A percentile compares a stretch with the other conserved stretches of the same genome.
Evolutionary conservation across 2,888 invertebrate species (phyloP).

Genomic region (Dicycla oo): DNA sequence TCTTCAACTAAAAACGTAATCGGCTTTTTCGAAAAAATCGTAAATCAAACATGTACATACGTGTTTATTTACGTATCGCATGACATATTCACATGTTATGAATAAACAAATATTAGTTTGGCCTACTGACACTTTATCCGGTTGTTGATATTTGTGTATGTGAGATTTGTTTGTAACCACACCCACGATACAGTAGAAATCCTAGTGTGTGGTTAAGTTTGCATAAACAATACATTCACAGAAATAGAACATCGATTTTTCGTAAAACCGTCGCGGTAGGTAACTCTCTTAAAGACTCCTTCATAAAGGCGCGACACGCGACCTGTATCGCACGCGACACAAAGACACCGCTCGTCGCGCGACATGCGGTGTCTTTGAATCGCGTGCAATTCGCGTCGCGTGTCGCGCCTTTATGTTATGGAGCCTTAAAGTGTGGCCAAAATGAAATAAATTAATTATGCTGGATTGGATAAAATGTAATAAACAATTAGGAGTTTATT

Average conservation of each 20-base stretch:
- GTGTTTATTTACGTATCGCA: slow-evolving; percentile 31
- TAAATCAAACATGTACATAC: slow-evolving; percentile 13
- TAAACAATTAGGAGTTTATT: too few species aligned
- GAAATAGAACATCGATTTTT: slow-evolving; percentile 10
- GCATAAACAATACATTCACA: neutral
- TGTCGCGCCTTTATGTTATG: too few species aligned
- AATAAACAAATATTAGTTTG: slow-evolving; percentile 44
- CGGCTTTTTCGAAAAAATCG: slow-evolving; percentile 1
- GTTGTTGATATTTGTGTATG: neutral
- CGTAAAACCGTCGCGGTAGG: neutral
- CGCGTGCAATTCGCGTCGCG: too few species aligned
- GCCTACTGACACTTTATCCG: slow-evolving; percentile 23
- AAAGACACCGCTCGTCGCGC: too few species aligned
- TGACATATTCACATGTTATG: slow-evolving; percentile 42
- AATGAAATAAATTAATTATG: neutral
- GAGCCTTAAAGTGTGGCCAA: too few species aligned
- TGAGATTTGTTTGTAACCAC: slow-evolving; percentile 26
- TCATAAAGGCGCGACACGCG: too few species aligned
- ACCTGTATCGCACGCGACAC: too few species aligned
- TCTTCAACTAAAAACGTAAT: slow-evolving; percentile 3
- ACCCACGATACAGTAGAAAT: slow-evolving; percentile 18
- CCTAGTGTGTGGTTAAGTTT: slow-evolving; percentile 7
- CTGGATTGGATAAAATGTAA: neutral
- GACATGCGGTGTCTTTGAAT: too few species aligned
- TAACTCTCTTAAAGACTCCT: neutral